Percentiles rank a stretch among this genome's conserved stretches.
Evolutionary conservation across 2,888 invertebrate species (phyloP).

Genomic region (Nemotelus nigrinus): DNA sequence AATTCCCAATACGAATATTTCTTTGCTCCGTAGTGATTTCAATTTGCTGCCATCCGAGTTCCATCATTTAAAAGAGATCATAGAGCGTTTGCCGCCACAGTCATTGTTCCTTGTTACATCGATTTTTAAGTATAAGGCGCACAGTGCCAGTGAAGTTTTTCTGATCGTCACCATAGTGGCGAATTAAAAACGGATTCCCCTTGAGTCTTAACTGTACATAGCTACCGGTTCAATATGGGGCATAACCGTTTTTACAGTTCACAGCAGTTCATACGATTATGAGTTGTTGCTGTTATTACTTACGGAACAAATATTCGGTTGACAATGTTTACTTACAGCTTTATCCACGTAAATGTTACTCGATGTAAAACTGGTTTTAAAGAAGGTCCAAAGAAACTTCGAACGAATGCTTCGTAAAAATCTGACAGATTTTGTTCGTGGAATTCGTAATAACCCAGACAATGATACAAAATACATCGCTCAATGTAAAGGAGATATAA

Average conservation of each 20-base stretch:
- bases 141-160: no score
- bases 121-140: no score
- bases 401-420: conserved; percentile 99
- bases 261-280: conserved; percentile 6
- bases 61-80: no score
- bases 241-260: conserved; percentile 41
- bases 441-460: conserved; percentile 99
- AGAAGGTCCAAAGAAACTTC: conserved; percentile 97
- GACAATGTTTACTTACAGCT: background rate
- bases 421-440: conserved; percentile 97
- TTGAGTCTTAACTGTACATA: conserved; percentile 42
- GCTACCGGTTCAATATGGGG: conserved; percentile 45
- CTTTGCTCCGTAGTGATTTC: no score
- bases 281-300: background rate
- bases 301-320: background rate
- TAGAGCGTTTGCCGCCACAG: no score
- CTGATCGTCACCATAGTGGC: no score
- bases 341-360: conserved; percentile 12
- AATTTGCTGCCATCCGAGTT: no score
- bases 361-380: conserved; percentile 81
- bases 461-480: conserved; percentile 99
- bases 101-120: no score
- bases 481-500: conserved; percentile 99
- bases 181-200: no score
- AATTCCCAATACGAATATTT: no score